A percentile compares a stretch with the other conserved stretches of the same genome.
Conservation (phyloP, 2,797 vertebrate genomes). For the Leptodactylus fallax region DNA sequence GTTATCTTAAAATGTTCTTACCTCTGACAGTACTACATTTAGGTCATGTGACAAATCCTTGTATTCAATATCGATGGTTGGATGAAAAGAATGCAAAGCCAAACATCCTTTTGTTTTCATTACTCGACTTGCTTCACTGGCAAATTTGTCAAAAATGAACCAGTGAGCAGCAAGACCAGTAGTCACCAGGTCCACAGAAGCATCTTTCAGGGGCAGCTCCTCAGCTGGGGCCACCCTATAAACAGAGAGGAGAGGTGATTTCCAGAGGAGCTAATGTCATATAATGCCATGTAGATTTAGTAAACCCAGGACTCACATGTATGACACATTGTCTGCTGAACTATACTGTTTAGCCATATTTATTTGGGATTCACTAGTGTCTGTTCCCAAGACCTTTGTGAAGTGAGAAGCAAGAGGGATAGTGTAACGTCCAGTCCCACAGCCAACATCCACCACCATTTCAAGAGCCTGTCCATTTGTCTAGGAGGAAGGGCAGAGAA, state of each 20-base stretch:
- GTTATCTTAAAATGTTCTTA: background rate
- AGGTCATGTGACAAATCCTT: background rate
- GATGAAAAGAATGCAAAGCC: slow-evolving; percentile 6
- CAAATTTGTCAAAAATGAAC: slow-evolving; percentile 15
- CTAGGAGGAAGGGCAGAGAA: too few species aligned
- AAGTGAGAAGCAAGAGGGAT: slow-evolving; percentile 67
- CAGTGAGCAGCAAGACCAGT: slow-evolving; percentile 4
- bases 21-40: background rate
- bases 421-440: too few species aligned
- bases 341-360: slow-evolving; percentile 71
- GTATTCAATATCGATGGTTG: background rate
- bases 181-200: slow-evolving; percentile 24
- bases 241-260: background rate
- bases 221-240: slow-evolving; percentile 6
- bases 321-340: slow-evolving; percentile 6
- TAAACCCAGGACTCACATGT: slow-evolving; percentile 2
- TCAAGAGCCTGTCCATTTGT: too few species aligned
- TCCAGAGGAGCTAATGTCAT: background rate
- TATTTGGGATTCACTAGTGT: slow-evolving; percentile 76
- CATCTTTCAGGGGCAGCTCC: background rate
- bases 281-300: too few species aligned
- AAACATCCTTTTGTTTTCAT: slow-evolving; percentile 26
- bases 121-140: slow-evolving; percentile 19
- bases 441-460: too few species aligned
- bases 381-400: slow-evolving; percentile 75